A percentile compares a stretch with the other conserved stretches of the same genome.
Conservation (phyloP, 2,797 vertebrate species). For the Diglossa cyanea region DNA sequence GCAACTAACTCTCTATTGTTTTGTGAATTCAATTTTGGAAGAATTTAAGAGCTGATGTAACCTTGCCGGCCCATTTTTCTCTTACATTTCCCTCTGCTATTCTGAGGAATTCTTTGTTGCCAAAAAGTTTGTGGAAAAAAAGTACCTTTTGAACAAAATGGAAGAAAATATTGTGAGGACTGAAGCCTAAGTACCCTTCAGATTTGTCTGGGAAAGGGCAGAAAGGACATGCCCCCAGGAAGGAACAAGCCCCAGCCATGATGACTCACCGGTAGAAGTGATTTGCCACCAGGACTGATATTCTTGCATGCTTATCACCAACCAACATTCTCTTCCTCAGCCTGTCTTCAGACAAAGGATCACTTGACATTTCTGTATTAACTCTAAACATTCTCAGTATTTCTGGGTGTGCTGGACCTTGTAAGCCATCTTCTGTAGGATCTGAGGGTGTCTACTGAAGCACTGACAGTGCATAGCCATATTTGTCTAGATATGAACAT, state of each 20-base stretch:
- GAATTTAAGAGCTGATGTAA: conserved; percentile 47
- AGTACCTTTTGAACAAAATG: conserved; percentile 3
- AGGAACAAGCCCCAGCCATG: background rate
- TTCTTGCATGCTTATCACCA: conserved; percentile 38
- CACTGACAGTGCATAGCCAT: background rate
- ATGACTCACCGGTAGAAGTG: conserved; percentile 1
- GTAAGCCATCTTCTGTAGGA: background rate
- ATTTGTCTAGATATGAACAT: background rate
- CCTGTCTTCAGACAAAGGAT: conserved; percentile 25
- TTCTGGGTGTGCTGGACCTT: background rate
- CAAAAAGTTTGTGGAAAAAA: background rate
- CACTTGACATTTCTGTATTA: background rate
- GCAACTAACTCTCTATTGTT: conserved; percentile 33
- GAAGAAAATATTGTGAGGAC: background rate
- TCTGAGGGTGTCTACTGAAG: background rate
- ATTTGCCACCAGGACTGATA: conserved; percentile 4
- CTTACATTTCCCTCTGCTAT: conserved; percentile 6
- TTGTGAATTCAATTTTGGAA: conserved; percentile 16
- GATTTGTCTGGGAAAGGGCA: background rate
- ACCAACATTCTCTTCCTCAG: conserved; percentile 36
- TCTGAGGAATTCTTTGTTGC: conserved; percentile 14
- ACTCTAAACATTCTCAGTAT: background rate
- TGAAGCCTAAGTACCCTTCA: background rate
- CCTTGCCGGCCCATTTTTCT: conserved; percentile 23
- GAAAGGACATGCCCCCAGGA: conserved; percentile 33